These are phyloP conservation scores for Callipepla californica DNA, from an alignment of 2,113 vertebrate species.

Conservation along the genomic window DNA sequence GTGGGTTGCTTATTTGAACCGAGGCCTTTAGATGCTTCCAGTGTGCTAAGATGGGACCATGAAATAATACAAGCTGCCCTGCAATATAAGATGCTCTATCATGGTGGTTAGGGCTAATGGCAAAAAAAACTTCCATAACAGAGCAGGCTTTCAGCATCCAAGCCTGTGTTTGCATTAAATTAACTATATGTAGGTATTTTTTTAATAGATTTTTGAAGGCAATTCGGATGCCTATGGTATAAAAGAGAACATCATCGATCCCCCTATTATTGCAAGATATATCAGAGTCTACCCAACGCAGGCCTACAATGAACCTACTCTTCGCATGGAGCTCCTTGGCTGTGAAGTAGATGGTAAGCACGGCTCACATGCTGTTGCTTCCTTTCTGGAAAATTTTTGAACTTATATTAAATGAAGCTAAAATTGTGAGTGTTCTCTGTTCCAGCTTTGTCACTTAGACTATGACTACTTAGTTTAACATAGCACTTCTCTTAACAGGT, in stretches of 20 bases:
- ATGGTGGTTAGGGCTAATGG: background rate
- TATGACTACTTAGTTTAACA: background rate
- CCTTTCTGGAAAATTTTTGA: background rate
- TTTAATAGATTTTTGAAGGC: conserved; percentile 86
- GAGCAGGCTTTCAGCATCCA: background rate
- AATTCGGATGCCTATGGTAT: conserved; percentile 81
- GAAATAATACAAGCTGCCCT: background rate
- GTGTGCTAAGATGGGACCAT: background rate
- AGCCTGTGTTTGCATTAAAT: background rate
- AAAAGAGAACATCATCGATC: conserved; percentile 87
- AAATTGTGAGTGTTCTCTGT: background rate
- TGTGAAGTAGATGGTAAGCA: conserved; percentile 91
- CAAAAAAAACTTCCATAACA: background rate
- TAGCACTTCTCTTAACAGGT: conserved; percentile 66
- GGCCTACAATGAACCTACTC: conserved; percentile 83
- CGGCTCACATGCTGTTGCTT: background rate
- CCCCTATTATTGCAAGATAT: conserved; percentile 90
- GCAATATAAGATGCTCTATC: background rate
- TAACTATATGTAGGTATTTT: background rate
- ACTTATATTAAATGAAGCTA: background rate
- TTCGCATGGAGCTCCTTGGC: conserved; percentile 92
- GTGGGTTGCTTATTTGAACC: background rate
- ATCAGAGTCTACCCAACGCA: conserved; percentile 85
- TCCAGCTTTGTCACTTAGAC: background rate
- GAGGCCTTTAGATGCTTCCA: background rate